Conservation (phyloP, 2,113 vertebrate species). For the Muscicapa adusta region DNA sequence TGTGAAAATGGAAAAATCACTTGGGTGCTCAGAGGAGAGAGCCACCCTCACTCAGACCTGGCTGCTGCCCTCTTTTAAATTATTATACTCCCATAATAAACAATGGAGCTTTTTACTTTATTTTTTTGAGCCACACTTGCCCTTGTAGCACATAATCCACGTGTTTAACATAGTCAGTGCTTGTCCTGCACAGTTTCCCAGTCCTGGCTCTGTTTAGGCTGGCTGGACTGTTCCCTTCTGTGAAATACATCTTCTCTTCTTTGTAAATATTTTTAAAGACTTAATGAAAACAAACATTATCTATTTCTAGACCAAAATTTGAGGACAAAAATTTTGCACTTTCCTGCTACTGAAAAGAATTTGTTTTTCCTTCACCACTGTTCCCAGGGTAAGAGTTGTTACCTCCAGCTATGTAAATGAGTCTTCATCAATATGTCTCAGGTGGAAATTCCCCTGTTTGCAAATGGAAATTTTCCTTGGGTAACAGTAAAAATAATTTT, state of each 20-base stretch:
- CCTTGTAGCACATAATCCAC: neutral
- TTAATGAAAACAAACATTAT: conserved; percentile 40
- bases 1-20: neutral
- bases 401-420: conserved; percentile 10
- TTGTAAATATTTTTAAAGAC: conserved; percentile 14
- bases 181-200: neutral
- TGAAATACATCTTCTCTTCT: conserved; percentile 31
- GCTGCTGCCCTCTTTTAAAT: neutral
- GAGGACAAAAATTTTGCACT: conserved; percentile 14
- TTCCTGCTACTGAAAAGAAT: neutral
- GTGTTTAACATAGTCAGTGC: neutral
- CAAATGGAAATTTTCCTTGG: conserved; percentile 10
- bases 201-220: neutral
- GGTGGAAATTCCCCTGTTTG: conserved; percentile 45
- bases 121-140: neutral
- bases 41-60: neutral
- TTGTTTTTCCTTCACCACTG: neutral
- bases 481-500: neutral
- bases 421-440: neutral
- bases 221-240: neutral
- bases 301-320: conserved; percentile 44
- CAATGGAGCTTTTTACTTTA: neutral
- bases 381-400: conserved; percentile 36
- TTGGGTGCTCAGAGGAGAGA: neutral
- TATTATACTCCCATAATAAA: neutral